Base-by-base conservation (phyloP, 1,140 invertebrate genomes). In the Oryzaephilus surinamensis region DNA sequence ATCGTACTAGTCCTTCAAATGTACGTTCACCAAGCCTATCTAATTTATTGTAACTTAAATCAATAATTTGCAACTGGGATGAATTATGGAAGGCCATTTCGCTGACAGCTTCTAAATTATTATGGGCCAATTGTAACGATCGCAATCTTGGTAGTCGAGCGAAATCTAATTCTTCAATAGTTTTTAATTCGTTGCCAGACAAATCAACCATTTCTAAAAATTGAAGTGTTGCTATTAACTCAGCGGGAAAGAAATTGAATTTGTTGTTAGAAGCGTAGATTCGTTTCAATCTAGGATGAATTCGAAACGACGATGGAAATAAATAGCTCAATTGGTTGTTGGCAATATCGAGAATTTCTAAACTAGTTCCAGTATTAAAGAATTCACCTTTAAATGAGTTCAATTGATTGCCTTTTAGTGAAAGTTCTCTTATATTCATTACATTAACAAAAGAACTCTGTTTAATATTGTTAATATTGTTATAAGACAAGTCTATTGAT, bases 61-160 rank as follows among this genome's bases (percentile, higher is more conserved):
- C 79, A 16, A 94, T 55, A 8, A 74, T 54, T 57, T 92, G 88
- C 35, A 93, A 67, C 62, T 90, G 87, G 0, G 85, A 80, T 0
- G 88, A 93, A 57, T 93, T 93, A 48, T 89, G 80, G 58, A 93
- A 93, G 1, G 86, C 81, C 64, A 84, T 78, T 64, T 89, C 85
- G 45, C 79, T 81, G 7, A 94, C 73, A 36, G 74, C 72, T 51
- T 86, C 83, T 43, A 94, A 71, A 45, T 76, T 64, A 55, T 93
- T 93, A 38, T 76, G 56, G 0, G 77, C 72, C 7, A 93, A 57
- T 43, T 80, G 64, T 15, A 94, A 57, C 2, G 67, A 65, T 37
- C 77, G 69, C 2, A 93, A 62, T 34, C 77, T 69, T 3, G 79
- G 78, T 16, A 91, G 65, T 28, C 85, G 75, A 0, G 86, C 79